Evolutionary conservation across 2,797 vertebrate genomes (phyloP), one percentile per base, ranked within the genome.

Genomic region (Chaenodraco wilsoni): DNA sequence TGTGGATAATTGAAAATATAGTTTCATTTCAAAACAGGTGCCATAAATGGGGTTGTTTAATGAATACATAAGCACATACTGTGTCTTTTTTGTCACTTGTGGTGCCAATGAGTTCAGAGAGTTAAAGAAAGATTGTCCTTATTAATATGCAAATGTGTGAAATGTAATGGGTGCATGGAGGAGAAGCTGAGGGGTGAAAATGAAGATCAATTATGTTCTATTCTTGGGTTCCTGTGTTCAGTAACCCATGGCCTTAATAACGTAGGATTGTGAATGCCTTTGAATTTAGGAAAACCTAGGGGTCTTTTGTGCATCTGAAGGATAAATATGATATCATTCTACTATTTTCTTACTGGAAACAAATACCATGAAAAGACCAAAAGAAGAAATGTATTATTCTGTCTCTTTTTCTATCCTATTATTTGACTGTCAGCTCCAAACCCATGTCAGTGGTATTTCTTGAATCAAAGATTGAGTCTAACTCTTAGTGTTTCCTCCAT

Each of bases 61-160:
- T 49, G 11, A 79, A 23, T 44, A 19, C 59, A n/a, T 27, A 40
- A 49, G 14, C 3, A 46, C 15, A n/a, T 11, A 14, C 3, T 19
- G 11, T 27, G 13, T 15, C 11, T 21, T 27, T 23, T 6, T 54
- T 69, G n/a, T 40, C 21, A 58, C 17, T 31, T 33, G 13, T 37
- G 2, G 8, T 69, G 27, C 56, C 37, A 61, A 76, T 58, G 37
- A 58, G 17, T 72, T 71, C 19, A 59, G 50, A 67, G 45, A 19
- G 2, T 60, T 60, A 12, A 21, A 41, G 33, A 62, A 44, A 61
- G 61, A 14, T 66, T 58, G 59, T 37, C 43, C 13, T 54, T 21
- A 65, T 69, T 65, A 60, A 50, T 65, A 75, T 77, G 73, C 48
- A 75, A 65, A 78, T 69, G 8, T 56, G 2, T 56, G 3, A 56